Base-by-base conservation (phyloP, 1,140 invertebrate species). In the Melipona quadrifasciata region DNA sequence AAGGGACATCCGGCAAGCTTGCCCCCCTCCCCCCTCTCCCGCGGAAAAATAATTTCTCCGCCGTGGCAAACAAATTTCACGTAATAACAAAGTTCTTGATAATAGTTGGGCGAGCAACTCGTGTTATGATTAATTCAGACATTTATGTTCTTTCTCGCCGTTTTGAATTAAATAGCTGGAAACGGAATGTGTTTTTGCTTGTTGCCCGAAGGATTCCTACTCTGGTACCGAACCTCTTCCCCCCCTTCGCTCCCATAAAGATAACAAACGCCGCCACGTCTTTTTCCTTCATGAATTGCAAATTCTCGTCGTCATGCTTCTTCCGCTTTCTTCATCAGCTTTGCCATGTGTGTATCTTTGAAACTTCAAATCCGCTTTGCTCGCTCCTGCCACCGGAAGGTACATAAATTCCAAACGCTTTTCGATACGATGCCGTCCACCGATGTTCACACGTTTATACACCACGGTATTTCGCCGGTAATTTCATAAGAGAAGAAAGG, bases 281-380 rank as follows among this genome's bases (percentile, higher is more conserved):
- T 80, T 74, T 79, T 67, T 58, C 24, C 70, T 34, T 87, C 72
- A 84, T 87, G 85, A 87, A 87, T 84, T 84, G 85, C 82, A 80
- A 87, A 87, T 87, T 75, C 31, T 70, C 71, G 61, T 80, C n/a
- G 31, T 61, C 53, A 21, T 80, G n/a, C n/a, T 84, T 72, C 51
- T 80, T 73, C 77, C 31, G 31, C 34, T 80, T 80, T 74, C 78
- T 65, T 74, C 78, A 68, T 84, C 74, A 71, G 17, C 55, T 21
- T 27, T 16, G 0, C 24, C 74, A 72, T 51, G 47, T 61, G 65
- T 78, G 74, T 79, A 27, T 31, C 21, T 70, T 31, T 71, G 27
- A 39, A 79, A 79, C 75, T 79, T 78, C 57, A 71, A 72, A 71
- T 72, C 55, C 76, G 67, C 47, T 79, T 79, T 61, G 67, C 27